Base-by-base conservation (phyloP, 2,888 invertebrate species). In the Molorchus minor region DNA sequence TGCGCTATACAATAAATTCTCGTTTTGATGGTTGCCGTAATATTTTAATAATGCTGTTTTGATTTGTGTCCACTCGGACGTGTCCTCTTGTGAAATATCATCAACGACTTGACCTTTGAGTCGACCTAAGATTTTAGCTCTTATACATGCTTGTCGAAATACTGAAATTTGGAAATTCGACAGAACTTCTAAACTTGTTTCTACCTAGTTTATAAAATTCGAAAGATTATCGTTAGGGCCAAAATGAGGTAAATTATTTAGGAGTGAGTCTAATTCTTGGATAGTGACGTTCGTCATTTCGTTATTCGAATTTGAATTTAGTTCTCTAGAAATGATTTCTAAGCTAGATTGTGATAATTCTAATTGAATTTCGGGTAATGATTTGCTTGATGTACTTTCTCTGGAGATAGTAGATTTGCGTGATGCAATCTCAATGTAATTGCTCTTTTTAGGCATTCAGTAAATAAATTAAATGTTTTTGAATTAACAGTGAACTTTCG, bases 11-110 rank as follows among this genome's bases (percentile, higher is more conserved):
- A 47, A 19, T 12, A 35, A 5, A 19, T 19, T 35, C 13, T 47
- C 35, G 8, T 47, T 47, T 4, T 20, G 30, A 17, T 47, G 46
- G 13, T 47, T 15, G 8, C 45, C 45, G 7, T 45, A 45, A 10
- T 45, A 30, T 30, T 45, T 45, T 8, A 45, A 30, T 33, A 47
- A 12, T n/a, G 46, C 46, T 12, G 10, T 5, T 35, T 47, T 47
- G 3, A 4, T 38, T 7, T 38, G 38, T 15, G 15, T 3, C 38
- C 7, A 38, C 12, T 38, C 38, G 15, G 12, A 15, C 5, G 38
- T 38, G 3, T 13, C 15, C 12, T 38, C 38, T 38, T 38, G 38
- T 3, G 38, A 38, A 10, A 41, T 20, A n/a, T 41, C 19, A 19
- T 16, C 19, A 3, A 19, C 19, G n/a, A 30, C 46, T 33, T 33